These are phyloP conservation scores for Oreochromis mossambicus DNA, from an alignment of 2,797 vertebrate species.

Conservation along the genomic window DNA sequence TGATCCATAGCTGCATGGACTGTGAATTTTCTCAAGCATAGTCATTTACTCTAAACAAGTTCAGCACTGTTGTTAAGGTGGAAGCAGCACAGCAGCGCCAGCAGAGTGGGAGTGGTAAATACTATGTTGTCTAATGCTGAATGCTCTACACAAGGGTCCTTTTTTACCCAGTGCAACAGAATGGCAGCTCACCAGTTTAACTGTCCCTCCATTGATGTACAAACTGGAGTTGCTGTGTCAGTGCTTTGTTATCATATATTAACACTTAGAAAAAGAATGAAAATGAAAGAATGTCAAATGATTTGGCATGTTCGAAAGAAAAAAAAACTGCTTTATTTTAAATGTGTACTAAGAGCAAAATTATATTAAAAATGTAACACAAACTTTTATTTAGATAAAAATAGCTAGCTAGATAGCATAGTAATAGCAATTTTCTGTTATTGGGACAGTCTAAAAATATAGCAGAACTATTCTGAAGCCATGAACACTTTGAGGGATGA, in stretches of 20 bases:
- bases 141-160: background rate
- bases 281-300: background rate
- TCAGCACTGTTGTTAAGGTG: background rate
- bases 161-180: background rate
- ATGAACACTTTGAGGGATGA: background rate
- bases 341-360: background rate
- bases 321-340: background rate
- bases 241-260: background rate
- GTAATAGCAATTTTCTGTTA: background rate
- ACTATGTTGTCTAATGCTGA: background rate
- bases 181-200: background rate
- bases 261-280: background rate
- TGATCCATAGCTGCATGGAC: background rate
- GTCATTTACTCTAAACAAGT: background rate
- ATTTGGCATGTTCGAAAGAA: background rate
- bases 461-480: accelerated
- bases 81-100: background rate
- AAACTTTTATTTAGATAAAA: background rate
- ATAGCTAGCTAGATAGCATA: background rate
- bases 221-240: background rate
- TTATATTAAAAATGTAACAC: background rate
- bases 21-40: background rate
- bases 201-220: accelerated
- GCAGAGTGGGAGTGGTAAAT: background rate
- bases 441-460: background rate